A percentile compares a stretch with the other conserved stretches of the same genome.
phyloP scores from a whole-genome alignment of 2,888 invertebrate genomes.

The Euclidia mi region DNA sequence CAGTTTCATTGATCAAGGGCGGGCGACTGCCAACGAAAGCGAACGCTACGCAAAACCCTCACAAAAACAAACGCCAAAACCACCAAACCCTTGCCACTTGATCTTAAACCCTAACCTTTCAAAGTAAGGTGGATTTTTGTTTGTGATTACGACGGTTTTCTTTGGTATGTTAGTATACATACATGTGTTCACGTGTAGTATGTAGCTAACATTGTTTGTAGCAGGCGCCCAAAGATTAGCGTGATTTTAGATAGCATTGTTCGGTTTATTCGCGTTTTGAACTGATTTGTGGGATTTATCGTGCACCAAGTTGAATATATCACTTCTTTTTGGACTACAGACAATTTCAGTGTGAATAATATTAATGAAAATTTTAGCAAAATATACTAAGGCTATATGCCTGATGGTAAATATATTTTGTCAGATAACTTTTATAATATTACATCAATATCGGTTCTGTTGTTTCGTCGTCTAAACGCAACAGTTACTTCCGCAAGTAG shows the following conservation, averaged over 20 bases:
- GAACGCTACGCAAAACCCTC: conserved; percentile 70
- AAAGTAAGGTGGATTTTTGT: conserved; percentile 34
- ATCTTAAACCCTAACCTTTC: conserved; percentile 24
- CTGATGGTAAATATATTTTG: too few relatives aligned
- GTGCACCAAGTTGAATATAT: too few relatives aligned
- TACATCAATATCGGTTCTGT: too few relatives aligned
- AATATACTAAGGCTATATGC: too few relatives aligned
- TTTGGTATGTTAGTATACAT: conserved; percentile 43
- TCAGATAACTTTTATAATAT: too few relatives aligned
- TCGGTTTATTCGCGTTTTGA: conserved; percentile 34
- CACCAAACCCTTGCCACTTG: conserved; percentile 25
- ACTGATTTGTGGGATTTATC: conserved; percentile 23
- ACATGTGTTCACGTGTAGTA: conserved; percentile 55
- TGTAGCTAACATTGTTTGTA: conserved; percentile 65
- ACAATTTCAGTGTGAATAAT: too few relatives aligned
- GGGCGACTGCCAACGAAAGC: conserved; percentile 82
- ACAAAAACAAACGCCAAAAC: conserved; percentile 29
- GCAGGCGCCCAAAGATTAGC: conserved; percentile 62
- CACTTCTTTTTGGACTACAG: too few relatives aligned
- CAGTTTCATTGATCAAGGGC: conserved; percentile 83
- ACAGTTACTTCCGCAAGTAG: too few relatives aligned
- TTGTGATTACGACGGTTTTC: conserved; percentile 28
- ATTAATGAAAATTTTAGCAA: too few relatives aligned
- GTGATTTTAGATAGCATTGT: conserved; percentile 61
- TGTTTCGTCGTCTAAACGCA: too few relatives aligned